phyloP scores from a whole-genome alignment of 1,140 invertebrate genomes.

The Zaprionus gabonicus region DNA sequence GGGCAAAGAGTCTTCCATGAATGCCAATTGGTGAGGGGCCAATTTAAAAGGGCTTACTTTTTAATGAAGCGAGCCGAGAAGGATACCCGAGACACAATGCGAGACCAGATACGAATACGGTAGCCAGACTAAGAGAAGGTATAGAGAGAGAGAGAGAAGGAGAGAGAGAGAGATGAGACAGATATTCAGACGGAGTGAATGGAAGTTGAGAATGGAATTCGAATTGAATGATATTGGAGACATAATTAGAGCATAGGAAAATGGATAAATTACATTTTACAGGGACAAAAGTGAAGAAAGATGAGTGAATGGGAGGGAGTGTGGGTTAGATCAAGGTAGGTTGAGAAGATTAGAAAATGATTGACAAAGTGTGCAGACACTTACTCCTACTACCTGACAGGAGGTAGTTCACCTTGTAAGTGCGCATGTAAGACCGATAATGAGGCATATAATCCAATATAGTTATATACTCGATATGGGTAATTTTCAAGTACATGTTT shows the following conservation, averaged over 20 bases:
- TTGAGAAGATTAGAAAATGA: neutral
- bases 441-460: neutral
- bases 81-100: constrained; percentile 38
- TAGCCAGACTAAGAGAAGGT: constrained; percentile 13
- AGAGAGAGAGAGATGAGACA: constrained; percentile 5
- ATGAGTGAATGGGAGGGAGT: neutral
- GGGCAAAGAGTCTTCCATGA: constrained; percentile 56
- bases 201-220: constrained; percentile 46
- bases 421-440: too few relatives aligned
- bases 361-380: neutral
- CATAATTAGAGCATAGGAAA: constrained; percentile 62
- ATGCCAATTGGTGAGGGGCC: constrained; percentile 69
- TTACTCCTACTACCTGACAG: too few relatives aligned
- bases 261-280: constrained; percentile 28
- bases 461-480: neutral
- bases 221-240: constrained; percentile 65
- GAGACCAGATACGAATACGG: neutral
- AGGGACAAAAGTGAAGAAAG: neutral
- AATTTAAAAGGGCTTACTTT: constrained; percentile 81
- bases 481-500: constrained; percentile 7
- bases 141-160: constrained; percentile 13
- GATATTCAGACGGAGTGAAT: neutral
- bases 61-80: constrained; percentile 70
- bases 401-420: too few relatives aligned
- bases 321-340: constrained; percentile 8